Percentiles rank a stretch among this genome's conserved stretches.
These are phyloP conservation scores for Ptychoptera albimana DNA, from an alignment of 2,888 invertebrate genomes.

Conservation along the genomic window DNA sequence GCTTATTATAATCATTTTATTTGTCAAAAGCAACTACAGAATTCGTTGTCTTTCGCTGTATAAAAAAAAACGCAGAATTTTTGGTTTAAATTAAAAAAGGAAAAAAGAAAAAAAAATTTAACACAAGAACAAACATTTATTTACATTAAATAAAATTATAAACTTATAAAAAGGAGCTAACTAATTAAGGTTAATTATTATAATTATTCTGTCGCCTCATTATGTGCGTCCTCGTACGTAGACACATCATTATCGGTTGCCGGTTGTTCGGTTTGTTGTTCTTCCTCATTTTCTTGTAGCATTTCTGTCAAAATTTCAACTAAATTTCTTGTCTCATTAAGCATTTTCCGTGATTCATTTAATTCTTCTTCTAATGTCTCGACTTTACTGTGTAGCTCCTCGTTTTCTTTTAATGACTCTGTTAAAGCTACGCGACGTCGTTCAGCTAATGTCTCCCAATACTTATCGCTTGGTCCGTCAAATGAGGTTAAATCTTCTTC, in stretches of 20 bases:
- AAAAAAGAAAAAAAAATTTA: too few relatives aligned
- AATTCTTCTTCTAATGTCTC: slow-evolving; percentile 38
- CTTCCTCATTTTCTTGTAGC: slow-evolving; percentile 38
- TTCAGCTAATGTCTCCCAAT: slow-evolving; percentile 63
- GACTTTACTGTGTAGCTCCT: slow-evolving; percentile 36
- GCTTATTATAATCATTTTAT: too few relatives aligned
- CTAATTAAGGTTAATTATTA: not conserved
- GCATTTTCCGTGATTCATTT: slow-evolving; percentile 49
- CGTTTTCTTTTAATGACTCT: slow-evolving; percentile 57
- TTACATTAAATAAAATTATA: not conserved
- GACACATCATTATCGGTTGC: not conserved
- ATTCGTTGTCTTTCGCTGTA: too few relatives aligned
- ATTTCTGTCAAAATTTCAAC: slow-evolving; percentile 63
- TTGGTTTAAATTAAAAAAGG: too few relatives aligned
- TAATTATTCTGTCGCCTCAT: not conserved
- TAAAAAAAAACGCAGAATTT: too few relatives aligned
- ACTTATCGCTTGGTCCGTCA: slow-evolving; percentile 51
- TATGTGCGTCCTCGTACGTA: not conserved
- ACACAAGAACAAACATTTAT: too few relatives aligned
- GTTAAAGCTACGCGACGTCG: slow-evolving; percentile 54
- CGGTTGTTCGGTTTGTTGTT: too few relatives aligned
- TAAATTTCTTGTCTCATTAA: slow-evolving; percentile 56
- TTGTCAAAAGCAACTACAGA: too few relatives aligned
- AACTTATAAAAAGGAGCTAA: not conserved
- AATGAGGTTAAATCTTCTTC: slow-evolving; percentile 54